Evolutionary conservation across 2,797 vertebrate species (phyloP).

Genomic region (Catharus ustulatus): DNA sequence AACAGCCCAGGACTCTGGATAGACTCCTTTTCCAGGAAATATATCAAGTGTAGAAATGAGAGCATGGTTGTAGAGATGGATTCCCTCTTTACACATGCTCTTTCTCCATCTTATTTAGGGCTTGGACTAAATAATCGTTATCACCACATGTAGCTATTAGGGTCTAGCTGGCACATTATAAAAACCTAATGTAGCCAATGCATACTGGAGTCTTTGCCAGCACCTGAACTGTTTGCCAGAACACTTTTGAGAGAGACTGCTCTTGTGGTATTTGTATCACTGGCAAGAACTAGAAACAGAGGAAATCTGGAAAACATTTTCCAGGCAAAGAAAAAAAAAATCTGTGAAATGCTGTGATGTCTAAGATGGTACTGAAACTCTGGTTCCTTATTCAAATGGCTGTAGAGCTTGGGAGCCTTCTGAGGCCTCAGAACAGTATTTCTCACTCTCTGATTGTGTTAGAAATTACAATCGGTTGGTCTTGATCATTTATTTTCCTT

Average conservation of each 20-base stretch:
- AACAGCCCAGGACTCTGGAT: background rate
- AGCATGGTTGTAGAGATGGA: background rate
- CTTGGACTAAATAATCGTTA: slow-evolving; percentile 26
- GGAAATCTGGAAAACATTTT: slow-evolving; percentile 59
- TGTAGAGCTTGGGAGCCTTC: background rate
- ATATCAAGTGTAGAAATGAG: background rate
- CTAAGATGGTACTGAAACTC: background rate
- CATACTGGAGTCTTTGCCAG: background rate
- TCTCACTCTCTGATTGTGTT: background rate
- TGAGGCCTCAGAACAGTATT: background rate
- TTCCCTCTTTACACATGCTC: background rate
- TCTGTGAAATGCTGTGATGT: background rate
- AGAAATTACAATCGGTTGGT: background rate
- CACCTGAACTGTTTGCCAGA: slow-evolving; percentile 46
- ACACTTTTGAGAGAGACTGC: slow-evolving; percentile 29
- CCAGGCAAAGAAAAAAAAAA: slow-evolving; percentile 53
- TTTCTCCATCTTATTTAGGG: background rate
- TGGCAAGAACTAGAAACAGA: slow-evolving; percentile 33
- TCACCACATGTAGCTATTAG: slow-evolving; percentile 54
- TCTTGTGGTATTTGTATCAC: slow-evolving; percentile 35
- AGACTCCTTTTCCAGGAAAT: background rate
- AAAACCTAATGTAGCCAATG: slow-evolving; percentile 45
- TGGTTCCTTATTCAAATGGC: background rate
- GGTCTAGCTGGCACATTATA: slow-evolving; percentile 26
- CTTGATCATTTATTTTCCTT: background rate